Conservation (phyloP, 2,888 invertebrate genomes). For the Zygogramma bicolorata region DNA sequence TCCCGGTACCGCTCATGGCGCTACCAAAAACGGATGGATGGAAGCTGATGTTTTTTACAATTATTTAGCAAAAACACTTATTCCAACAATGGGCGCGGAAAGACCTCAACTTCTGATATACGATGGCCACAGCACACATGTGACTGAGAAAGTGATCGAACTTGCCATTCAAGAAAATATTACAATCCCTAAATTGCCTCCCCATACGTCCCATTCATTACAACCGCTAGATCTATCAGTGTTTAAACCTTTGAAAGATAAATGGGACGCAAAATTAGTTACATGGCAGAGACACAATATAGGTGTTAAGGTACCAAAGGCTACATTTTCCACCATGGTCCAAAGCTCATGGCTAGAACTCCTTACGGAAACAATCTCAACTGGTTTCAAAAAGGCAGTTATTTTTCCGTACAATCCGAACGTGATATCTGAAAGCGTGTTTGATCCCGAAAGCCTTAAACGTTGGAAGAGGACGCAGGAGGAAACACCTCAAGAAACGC, state of each 20-base stretch:
- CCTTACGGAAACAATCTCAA: too few species aligned
- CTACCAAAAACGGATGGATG: too few species aligned
- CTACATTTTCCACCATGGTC: neutral
- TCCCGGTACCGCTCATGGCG: too few species aligned
- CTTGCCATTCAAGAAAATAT: neutral
- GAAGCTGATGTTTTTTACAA: too few species aligned
- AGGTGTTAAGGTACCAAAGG: neutral
- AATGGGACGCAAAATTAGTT: neutral
- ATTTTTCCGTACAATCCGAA: too few species aligned
- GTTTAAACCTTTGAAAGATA: neutral
- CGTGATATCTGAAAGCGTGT: too few species aligned
- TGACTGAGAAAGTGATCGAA: neutral
- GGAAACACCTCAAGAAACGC: too few species aligned
- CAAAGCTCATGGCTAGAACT: neutral
- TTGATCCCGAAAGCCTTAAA: too few species aligned
- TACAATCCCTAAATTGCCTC: neutral
- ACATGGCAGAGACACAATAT: neutral
- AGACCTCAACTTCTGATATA: neutral
- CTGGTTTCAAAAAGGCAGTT: too few species aligned
- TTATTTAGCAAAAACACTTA: too few species aligned
- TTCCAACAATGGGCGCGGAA: neutral
- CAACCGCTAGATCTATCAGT: too few species aligned
- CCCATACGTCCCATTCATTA: neutral
- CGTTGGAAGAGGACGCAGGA: too few species aligned
- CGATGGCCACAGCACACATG: slow-evolving; percentile 1